Conservation (phyloP, 2,113 vertebrate species). For the Heterotilapia buettikoferi region DNA sequence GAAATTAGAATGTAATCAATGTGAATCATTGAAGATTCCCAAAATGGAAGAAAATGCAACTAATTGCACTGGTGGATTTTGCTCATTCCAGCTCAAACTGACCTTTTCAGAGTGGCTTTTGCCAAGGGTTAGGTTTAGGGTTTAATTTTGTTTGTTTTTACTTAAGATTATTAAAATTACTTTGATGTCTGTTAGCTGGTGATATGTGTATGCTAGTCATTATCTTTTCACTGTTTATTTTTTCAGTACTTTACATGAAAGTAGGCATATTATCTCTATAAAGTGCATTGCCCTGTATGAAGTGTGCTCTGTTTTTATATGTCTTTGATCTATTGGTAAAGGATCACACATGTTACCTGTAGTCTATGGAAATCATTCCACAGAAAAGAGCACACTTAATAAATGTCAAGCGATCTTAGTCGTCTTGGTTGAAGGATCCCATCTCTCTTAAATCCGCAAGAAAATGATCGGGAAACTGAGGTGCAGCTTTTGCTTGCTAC, state of each 20-base stretch:
- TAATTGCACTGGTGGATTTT: not conserved
- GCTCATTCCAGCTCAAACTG: not conserved
- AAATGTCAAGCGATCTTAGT: not conserved
- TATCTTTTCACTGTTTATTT: not conserved
- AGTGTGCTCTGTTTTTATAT: not conserved
- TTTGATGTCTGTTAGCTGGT: not conserved
- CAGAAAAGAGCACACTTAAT: not conserved
- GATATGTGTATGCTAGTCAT: not conserved
- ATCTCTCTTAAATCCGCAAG: conserved; percentile 9
- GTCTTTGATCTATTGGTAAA: not conserved
- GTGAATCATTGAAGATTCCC: not conserved
- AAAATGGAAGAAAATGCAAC: not conserved
- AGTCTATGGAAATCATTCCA: not conserved
- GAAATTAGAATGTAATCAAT: not conserved
- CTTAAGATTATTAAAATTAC: not conserved
- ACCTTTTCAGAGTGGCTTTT: not conserved
- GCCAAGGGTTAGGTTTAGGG: not conserved
- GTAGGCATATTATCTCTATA: not conserved
- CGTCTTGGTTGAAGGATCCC: conserved; percentile 40
- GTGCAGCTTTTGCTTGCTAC: conserved; percentile 24
- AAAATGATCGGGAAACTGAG: not conserved
- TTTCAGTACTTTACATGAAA: not conserved
- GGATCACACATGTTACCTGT: not conserved
- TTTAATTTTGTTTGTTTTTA: not conserved
- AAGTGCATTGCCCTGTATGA: not conserved